Percentiles rank a stretch among this genome's conserved stretches.
Evolutionary conservation across 2,888 invertebrate species (phyloP).

Genomic region (Macrosoma leucophasiata): DNA sequence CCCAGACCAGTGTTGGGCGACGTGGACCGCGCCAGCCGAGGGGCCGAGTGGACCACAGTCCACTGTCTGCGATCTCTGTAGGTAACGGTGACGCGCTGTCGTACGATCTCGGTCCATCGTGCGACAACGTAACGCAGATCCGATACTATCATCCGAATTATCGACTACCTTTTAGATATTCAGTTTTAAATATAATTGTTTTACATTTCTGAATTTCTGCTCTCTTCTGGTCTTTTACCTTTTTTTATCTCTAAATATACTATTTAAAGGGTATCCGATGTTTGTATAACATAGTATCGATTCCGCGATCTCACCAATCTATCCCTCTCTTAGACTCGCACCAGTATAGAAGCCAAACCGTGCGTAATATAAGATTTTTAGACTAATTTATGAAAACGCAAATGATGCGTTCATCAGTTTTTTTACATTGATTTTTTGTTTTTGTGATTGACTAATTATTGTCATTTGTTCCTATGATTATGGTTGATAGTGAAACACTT

Average conservation of each 20-base stretch:
- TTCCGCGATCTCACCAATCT: conserved; percentile 46
- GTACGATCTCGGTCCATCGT: conserved; percentile 50
- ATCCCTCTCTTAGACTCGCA: conserved; percentile 64
- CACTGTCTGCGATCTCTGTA: conserved; percentile 71
- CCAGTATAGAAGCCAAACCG: conserved; percentile 68
- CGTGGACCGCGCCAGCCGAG: conserved; percentile 47
- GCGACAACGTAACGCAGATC: conserved; percentile 29
- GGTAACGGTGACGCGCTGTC: conserved; percentile 46
- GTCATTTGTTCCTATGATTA: conserved; percentile 73
- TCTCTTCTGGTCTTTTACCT: background rate
- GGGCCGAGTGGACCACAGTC: conserved; percentile 53
- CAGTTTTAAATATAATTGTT: no score
- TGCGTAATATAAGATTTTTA: conserved; percentile 64
- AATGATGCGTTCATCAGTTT: conserved; percentile 61
- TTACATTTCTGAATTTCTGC: no score
- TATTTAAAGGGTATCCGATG: no score
- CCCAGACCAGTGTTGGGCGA: no score
- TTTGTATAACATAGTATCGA: no score
- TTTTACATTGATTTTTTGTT: conserved; percentile 57
- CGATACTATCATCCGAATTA: no score
- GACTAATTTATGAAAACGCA: conserved; percentile 60
- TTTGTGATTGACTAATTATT: conserved; percentile 72
- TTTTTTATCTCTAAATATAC: conserved; percentile 5
- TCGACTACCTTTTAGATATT: no score
- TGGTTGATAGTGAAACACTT: conserved; percentile 50